Evolutionary conservation across 2,113 vertebrate species (phyloP).

Genomic region (Stigmatopora argus): DNA sequence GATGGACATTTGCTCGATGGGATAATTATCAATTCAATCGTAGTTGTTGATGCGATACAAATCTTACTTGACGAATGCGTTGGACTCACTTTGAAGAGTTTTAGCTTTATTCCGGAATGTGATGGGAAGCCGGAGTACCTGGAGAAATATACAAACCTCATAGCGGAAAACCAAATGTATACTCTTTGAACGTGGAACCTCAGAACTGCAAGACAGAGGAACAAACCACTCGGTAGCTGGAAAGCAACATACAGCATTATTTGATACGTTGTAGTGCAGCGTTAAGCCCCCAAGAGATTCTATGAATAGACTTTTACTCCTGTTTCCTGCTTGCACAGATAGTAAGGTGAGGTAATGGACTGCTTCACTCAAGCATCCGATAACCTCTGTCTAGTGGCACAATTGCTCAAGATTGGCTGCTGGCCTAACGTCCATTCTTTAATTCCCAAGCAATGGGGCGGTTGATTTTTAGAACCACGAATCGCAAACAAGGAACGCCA

Average conservation of each 20-base stretch:
- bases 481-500: slow-evolving; percentile 24
- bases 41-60: background rate
- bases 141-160: background rate
- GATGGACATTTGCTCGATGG: background rate
- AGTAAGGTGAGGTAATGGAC: slow-evolving; percentile 59
- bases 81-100: background rate
- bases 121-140: background rate
- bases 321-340: slow-evolving; percentile 50
- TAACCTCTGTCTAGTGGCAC: slow-evolving; percentile 54
- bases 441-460: slow-evolving; percentile 25
- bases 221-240: background rate
- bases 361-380: slow-evolving; percentile 56
- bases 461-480: slow-evolving; percentile 41
- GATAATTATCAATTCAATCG: background rate
- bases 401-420: slow-evolving; percentile 42
- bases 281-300: slow-evolving; percentile 37
- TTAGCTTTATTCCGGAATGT: background rate
- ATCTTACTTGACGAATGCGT: background rate
- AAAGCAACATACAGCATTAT: background rate
- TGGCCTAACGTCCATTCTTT: slow-evolving; percentile 35
- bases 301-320: slow-evolving; percentile 63
- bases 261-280: slow-evolving; percentile 15
- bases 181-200: background rate
- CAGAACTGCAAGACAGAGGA: background rate
- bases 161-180: background rate